Percentiles rank a stretch among this genome's conserved stretches.
phyloP scores from a whole-genome alignment of 2,113 vertebrate species.

The Cyanoramphus novaezelandiae region DNA sequence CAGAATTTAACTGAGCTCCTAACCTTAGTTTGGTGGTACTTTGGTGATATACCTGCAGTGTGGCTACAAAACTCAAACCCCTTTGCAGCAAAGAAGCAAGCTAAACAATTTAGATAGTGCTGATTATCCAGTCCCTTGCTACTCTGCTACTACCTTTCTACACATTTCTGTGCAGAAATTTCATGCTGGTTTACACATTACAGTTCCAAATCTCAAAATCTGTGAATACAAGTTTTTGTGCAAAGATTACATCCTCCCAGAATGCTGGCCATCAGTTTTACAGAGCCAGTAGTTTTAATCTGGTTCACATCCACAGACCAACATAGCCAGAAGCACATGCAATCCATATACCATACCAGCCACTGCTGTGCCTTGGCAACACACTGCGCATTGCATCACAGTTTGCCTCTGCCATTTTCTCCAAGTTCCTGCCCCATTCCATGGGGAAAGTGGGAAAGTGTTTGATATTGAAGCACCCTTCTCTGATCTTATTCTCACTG shows the following conservation, averaged over 20 bases:
- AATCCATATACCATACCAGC: neutral
- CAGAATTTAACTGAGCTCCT: neutral
- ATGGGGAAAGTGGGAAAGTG: accelerated
- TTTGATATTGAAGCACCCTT: neutral
- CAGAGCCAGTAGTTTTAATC: neutral
- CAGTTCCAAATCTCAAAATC: neutral
- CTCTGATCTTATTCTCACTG: neutral
- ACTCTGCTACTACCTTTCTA: neutral
- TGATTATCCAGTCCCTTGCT: neutral
- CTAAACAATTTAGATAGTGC: neutral
- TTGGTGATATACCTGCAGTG: neutral
- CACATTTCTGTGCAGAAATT: neutral
- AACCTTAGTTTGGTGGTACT: neutral
- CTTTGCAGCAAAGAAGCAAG: neutral
- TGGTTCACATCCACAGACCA: neutral
- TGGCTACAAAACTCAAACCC: neutral
- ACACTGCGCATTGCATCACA: accelerated
- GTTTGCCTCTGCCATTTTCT: neutral
- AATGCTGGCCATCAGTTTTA: neutral
- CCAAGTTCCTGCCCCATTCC: neutral
- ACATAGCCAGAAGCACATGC: accelerated
- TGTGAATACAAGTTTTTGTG: accelerated
- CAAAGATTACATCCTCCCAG: neutral
- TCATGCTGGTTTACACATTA: neutral
- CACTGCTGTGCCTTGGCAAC: neutral